Base-by-base conservation (phyloP, 1,140 invertebrate species). In the Drosophila parvula region DNA sequence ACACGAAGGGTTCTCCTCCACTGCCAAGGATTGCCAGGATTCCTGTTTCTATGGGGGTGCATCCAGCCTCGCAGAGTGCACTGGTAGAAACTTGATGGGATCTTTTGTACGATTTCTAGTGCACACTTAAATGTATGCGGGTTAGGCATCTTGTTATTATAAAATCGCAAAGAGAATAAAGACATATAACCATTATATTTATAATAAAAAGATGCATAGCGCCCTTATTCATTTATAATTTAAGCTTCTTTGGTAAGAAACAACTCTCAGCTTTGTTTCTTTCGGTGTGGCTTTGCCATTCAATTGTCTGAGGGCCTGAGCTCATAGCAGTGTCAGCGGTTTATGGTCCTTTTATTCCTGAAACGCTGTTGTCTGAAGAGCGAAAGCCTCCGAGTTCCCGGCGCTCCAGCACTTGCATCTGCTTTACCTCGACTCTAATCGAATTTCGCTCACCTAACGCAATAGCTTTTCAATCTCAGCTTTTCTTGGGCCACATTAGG, bases 281-380 rank as follows among this genome's bases (percentile, higher is more conserved):
- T 22, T 22, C 18, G 14, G 16, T 53, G 60, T 28, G 41, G 51
- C 44, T 51, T 47, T 60, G n/a, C 48, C 14, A 57, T 64, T 48
- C 30, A 55, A 22, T 48, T 5, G 27, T 40, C 50, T 48, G 27
- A 50, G 28, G 34, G 40, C 71, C 48, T 14, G 22, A 36, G 36
- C 28, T 58, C 30, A 27, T 16, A 75, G 61, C 62, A 76, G 43
- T 59, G 73, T 67, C 73, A 67, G 62, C 73, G 62, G 61, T 68
- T 77, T 77, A 67, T 59, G 48, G 55, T 44, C 11, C 71, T 50
- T 51, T 75, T 63, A 53, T 74, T 51, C 70, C 60, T 27, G 64
- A 27, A 50, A 65, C 12, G 18, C 60, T 69, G 61, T 32, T 51
- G 45, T 30, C n/a, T 18, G 47, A 27, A 34, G 7, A 34, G 22